These are phyloP conservation scores for Acropora tenuis DNA, from an alignment of 64 coral and sea anemone species.

Conservation along the genomic window DNA sequence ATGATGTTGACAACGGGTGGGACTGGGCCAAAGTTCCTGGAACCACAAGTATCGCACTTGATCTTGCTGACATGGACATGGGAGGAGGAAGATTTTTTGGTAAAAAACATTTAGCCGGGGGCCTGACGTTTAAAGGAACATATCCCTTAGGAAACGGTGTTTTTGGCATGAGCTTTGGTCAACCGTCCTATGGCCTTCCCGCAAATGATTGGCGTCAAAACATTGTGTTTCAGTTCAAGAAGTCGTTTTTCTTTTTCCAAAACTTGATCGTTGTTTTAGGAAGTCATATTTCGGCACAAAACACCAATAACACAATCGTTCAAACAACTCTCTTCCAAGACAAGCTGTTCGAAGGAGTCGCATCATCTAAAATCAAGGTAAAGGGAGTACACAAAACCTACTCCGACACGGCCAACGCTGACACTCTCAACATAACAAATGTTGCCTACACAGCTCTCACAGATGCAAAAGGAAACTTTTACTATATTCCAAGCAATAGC, in stretches of 20 bases:
- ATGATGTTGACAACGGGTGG: constrained; percentile 82
- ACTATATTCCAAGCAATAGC: constrained; percentile 42
- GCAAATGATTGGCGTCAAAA: not conserved
- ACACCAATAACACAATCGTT: not conserved
- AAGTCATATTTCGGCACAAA: constrained; percentile 40
- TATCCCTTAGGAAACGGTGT: constrained; percentile 39
- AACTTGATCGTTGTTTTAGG: constrained; percentile 67
- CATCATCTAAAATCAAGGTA: not conserved
- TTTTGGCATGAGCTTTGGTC: constrained; percentile 80
- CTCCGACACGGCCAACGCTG: not conserved
- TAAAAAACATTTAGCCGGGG: constrained; percentile 30
- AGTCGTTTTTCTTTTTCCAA: constrained; percentile 79
- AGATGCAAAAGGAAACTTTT: constrained; percentile 52
- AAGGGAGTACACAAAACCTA: not conserved
- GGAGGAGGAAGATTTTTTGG: constrained; percentile 40
- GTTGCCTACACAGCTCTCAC: not conserved
- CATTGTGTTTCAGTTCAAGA: constrained; percentile 64
- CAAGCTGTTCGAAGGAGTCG: not conserved
- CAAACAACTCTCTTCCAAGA: constrained; percentile 87
- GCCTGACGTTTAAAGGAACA: constrained; percentile 41
- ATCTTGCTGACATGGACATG: constrained; percentile 32
- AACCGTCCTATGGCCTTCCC: constrained; percentile 36
- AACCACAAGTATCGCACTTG: constrained; percentile 58
- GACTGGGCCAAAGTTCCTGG: constrained; percentile 88
- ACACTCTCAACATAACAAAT: not conserved